Percentiles rank a stretch among this genome's conserved stretches.
These are phyloP conservation scores for Bilobella aurantiaca DNA, from an alignment of 1,140 invertebrate genomes.

Conservation along the genomic window DNA sequence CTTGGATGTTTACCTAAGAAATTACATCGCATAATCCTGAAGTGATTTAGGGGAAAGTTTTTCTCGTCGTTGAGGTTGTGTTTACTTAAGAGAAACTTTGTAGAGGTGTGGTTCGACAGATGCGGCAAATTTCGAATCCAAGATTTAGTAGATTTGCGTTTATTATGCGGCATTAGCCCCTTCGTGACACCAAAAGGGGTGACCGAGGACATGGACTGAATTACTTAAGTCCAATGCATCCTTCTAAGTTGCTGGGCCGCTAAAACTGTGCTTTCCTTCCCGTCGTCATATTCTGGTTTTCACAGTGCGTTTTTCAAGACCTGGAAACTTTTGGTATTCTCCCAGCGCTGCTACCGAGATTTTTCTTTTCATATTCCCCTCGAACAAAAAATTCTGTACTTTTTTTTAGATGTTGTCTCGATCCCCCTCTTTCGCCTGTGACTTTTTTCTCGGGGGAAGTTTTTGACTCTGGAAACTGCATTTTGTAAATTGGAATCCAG, in stretches of 20 bases:
- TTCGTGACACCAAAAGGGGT: not conserved
- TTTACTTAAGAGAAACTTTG: constrained; percentile 1
- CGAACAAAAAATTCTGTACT: not conserved
- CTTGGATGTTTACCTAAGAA: not conserved
- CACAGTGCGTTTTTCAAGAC: too few species aligned
- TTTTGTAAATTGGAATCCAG: constrained; percentile 5
- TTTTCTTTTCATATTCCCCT: constrained; percentile 1
- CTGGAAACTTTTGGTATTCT: not conserved
- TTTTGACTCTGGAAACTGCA: constrained; percentile 6
- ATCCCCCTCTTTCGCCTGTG: not conserved
- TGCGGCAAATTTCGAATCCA: not conserved
- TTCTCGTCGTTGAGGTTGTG: not conserved
- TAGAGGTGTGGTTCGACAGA: not conserved
- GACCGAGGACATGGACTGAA: not conserved
- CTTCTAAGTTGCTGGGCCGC: not conserved
- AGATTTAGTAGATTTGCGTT: not conserved
- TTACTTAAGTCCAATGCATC: not conserved
- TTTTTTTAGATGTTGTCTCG: not conserved
- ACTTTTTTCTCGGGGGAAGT: not conserved
- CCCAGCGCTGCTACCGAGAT: not conserved
- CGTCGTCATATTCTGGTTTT: too few species aligned
- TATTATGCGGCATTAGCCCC: not conserved
- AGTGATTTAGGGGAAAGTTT: not conserved
- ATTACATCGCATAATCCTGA: not conserved
- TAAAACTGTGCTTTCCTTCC: too few species aligned